Evolutionary conservation across 2,113 vertebrate species (phyloP), one percentile per base, ranked within the genome.

Genomic region (Fulica atra): DNA sequence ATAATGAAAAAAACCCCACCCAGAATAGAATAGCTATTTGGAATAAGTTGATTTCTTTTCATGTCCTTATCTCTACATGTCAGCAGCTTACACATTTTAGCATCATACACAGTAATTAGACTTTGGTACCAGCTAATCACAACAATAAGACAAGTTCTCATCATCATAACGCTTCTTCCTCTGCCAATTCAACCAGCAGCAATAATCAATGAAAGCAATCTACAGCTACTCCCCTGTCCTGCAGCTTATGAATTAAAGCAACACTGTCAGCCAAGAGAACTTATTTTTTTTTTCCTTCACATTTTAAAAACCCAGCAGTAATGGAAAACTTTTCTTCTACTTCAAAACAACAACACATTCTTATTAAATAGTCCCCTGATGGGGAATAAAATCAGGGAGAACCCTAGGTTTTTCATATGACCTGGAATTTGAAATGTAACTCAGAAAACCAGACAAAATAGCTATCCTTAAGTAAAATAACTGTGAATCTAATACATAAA

Each of bases 71-170:
- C 95, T 90, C 68, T 40, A 81, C 66, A 63, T 81, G 87, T 89
- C 53, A 2, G 93, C 86, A 95, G 91, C 66, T 96, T 87, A 89
- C 81, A 93, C 78, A 80, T 92, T 95, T 87, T 57, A 96, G 89
- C 63, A 94, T 77, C 87, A 28, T 0, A 23, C 74, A 46, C 70
- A 72, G 87, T 93, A 97, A 95, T 96, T 80, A 96, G 95, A 77
- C 74, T 87, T 72, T 25, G n/a, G 87, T 93, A 96, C 82, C 92
- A 86, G 78, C 91, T 94, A 93, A 95, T 97, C 93, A 95, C 93
- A 96, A 92, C 87, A 92, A 79, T 81, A 85, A 93, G 95, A 95
- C 73, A 94, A 96, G 92, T 91, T 88, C 81, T 85, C 89, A 85
- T 91, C 89, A 81, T 95, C 80, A 25, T 72, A 95, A 88, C 88